Percentiles rank a stretch among this genome's conserved stretches.
phyloP scores from a whole-genome alignment of 2,113 vertebrate genomes.

The Chionis minor region DNA sequence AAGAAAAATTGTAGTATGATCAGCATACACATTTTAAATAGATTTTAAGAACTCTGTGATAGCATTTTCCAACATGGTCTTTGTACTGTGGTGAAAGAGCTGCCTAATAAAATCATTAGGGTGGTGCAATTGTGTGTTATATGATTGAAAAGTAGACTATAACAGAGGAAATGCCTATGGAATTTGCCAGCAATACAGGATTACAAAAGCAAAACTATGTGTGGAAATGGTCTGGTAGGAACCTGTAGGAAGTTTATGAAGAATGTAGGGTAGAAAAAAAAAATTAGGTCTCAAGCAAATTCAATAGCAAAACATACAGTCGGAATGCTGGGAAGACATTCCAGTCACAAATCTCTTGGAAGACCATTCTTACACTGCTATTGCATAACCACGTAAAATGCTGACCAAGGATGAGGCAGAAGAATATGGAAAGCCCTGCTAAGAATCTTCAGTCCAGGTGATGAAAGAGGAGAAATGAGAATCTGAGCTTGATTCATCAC shows the following conservation, averaged over 20 bases:
- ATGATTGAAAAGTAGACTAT: neutral
- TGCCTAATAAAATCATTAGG: neutral
- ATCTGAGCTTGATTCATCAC: neutral
- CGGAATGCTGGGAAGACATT: neutral
- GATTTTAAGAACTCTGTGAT: neutral
- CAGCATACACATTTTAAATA: neutral
- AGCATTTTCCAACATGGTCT: neutral
- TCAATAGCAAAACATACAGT: neutral
- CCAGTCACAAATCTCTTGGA: neutral
- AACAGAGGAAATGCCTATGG: neutral
- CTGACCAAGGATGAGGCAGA: neutral
- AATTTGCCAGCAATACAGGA: neutral
- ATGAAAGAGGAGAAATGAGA: neutral
- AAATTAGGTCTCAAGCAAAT: neutral
- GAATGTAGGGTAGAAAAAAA: accelerated
- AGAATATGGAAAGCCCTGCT: neutral
- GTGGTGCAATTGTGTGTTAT: neutral
- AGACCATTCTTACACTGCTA: neutral
- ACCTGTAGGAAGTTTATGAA: neutral
- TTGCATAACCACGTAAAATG: neutral
- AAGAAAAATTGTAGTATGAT: neutral
- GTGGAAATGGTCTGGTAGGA: neutral
- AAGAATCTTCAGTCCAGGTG: neutral
- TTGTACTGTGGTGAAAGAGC: neutral
- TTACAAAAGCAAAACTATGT: neutral